A percentile compares a stretch with the other conserved stretches of the same genome.
phyloP scores from a whole-genome alignment of 2,797 vertebrate species.

The Crypturellus tataupa region DNA sequence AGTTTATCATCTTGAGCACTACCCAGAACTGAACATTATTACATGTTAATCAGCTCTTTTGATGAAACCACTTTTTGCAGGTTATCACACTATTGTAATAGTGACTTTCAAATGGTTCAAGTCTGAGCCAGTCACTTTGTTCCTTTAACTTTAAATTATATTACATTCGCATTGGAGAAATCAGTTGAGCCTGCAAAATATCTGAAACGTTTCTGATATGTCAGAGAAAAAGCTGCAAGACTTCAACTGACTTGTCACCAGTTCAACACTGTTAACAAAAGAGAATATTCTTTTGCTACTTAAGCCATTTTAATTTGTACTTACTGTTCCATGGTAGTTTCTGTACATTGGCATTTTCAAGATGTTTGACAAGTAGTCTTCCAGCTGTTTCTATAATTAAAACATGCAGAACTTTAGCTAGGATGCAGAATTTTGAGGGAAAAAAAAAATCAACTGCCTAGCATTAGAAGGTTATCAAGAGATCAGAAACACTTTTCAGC shows the following conservation, averaged over 20 bases:
- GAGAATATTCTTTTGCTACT: background rate
- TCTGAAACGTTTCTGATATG: background rate
- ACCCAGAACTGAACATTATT: background rate
- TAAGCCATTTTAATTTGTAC: conserved; percentile 64
- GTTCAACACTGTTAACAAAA: background rate
- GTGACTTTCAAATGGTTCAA: background rate
- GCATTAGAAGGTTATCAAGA: background rate
- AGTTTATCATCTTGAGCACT: background rate
- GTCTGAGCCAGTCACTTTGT: background rate
- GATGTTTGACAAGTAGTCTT: conserved; percentile 95
- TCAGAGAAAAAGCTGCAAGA: background rate
- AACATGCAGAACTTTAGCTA: conserved; percentile 28
- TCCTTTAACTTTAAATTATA: background rate
- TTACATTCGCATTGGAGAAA: background rate
- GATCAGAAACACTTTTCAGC: background rate
- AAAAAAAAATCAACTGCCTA: background rate
- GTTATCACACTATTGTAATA: background rate
- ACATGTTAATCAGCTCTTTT: background rate
- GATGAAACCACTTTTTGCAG: background rate
- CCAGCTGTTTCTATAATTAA: conserved; percentile 92
- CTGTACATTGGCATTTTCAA: conserved; percentile 93
- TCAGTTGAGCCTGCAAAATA: background rate
- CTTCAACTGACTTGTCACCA: background rate
- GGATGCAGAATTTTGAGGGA: background rate
- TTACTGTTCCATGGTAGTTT: conserved; percentile 95